phyloP scores from a whole-genome alignment of 2,797 vertebrate species.

The Crax fasciolata region DNA sequence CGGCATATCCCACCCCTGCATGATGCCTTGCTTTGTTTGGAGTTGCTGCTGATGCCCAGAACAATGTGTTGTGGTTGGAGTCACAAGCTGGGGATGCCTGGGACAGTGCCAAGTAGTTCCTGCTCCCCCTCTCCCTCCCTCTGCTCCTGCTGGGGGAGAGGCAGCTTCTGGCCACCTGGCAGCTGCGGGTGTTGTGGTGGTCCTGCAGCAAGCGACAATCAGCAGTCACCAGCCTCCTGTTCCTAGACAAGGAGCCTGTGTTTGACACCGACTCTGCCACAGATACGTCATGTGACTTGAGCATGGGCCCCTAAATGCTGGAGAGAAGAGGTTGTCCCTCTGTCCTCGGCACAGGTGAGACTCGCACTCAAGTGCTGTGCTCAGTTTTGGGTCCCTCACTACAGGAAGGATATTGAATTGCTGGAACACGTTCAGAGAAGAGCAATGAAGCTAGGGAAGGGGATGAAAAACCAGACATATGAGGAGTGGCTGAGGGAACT shows the following conservation, averaged over 20 bases:
- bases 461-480: too few species aligned
- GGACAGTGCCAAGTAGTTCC: conserved; percentile 11
- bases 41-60: conserved; percentile 46
- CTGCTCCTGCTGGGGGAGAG: not conserved
- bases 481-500: too few species aligned
- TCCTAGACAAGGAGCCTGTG: not conserved
- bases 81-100: conserved; percentile 19
- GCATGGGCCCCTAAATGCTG: not conserved
- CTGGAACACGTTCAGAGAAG: too few species aligned
- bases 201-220: conserved; percentile 33
- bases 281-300: not conserved
- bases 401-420: too few species aligned
- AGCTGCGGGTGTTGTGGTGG: conserved; percentile 44
- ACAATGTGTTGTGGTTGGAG: conserved; percentile 67
- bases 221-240: not conserved
- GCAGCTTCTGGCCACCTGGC: conserved; percentile 59
- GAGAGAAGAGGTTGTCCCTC: too few species aligned
- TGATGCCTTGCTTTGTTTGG: not conserved
- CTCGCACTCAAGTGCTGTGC: too few species aligned
- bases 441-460: too few species aligned
- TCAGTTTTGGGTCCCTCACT: too few species aligned
- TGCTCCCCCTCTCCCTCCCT: not conserved
- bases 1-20: conserved; percentile 11
- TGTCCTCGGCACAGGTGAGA: too few species aligned
- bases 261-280: not conserved